Conservation (phyloP, 2,888 invertebrate species). For the Drosophila atripex region DNA sequence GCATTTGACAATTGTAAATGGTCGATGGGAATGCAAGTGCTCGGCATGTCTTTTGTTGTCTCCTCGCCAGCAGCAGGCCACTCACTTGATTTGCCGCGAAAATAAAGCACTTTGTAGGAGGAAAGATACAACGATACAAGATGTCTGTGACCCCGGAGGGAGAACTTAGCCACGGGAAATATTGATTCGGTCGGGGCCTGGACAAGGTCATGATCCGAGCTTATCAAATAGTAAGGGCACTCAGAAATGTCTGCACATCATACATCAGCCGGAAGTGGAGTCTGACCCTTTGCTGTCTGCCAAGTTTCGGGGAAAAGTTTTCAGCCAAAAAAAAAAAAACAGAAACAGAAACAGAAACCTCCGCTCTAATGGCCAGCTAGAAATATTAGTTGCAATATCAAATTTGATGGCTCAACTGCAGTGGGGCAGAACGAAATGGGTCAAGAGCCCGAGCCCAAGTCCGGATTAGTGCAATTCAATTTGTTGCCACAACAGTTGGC, state of each 20-base stretch:
- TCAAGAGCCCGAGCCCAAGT: slow-evolving; percentile 33
- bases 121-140: neutral
- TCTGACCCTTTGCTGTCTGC: slow-evolving; percentile 51
- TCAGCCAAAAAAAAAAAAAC: slow-evolving; percentile 4
- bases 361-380: slow-evolving; percentile 77
- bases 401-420: slow-evolving; percentile 68
- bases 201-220: slow-evolving; percentile 67
- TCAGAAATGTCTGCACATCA: slow-evolving; percentile 68
- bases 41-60: slow-evolving; percentile 37
- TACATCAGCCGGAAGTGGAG: slow-evolving; percentile 61
- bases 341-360: too few species aligned
- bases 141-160: slow-evolving; percentile 24
- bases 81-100: slow-evolving; percentile 4
- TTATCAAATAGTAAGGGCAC: slow-evolving; percentile 47
- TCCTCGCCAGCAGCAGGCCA: slow-evolving; percentile 10
- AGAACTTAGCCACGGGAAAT: slow-evolving; percentile 5
- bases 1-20: slow-evolving; percentile 77
- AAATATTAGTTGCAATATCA: slow-evolving; percentile 81
- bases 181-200: slow-evolving; percentile 52
- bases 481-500: slow-evolving; percentile 31
- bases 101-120: neutral
- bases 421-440: slow-evolving; percentile 47
- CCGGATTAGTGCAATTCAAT: slow-evolving; percentile 42
- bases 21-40: slow-evolving; percentile 45
- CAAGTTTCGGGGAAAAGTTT: slow-evolving; percentile 52